A percentile compares a stretch with the other conserved stretches of the same genome.
Conservation (phyloP, 2,888 invertebrate species). For the Malachius bipustulatus region DNA sequence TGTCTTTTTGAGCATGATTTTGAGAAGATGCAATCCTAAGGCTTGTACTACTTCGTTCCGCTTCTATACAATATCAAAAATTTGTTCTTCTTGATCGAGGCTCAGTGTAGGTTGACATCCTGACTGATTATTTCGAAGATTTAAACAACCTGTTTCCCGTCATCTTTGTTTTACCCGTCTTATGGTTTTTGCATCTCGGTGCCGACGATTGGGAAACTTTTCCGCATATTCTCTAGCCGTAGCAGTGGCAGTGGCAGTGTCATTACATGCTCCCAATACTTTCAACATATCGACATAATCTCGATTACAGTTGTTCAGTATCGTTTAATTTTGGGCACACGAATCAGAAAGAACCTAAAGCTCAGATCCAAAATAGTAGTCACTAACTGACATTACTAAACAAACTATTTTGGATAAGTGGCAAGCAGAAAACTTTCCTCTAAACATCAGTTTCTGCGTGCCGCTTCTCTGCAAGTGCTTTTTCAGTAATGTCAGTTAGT, state of each 20-base stretch:
- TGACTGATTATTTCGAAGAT: neutral
- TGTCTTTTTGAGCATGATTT: neutral
- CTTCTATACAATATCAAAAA: neutral
- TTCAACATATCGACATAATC: neutral
- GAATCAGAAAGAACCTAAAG: too few species aligned
- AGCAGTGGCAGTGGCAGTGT: constrained; percentile 1
- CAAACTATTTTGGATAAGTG: too few species aligned
- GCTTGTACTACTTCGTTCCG: neutral
- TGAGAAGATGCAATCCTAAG: constrained; percentile 1
- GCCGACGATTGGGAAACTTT: neutral
- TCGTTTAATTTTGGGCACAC: constrained; percentile 1
- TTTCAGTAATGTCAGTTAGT: too few species aligned
- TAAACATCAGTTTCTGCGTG: too few species aligned
- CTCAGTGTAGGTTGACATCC: too few species aligned
- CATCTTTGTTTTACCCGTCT: constrained; percentile 1
- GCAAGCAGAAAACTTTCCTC: too few species aligned
- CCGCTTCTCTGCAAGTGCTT: too few species aligned
- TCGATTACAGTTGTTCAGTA: neutral
- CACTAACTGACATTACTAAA: too few species aligned
- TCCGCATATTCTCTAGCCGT: constrained; percentile 1
- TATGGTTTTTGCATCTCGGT: constrained; percentile 1
- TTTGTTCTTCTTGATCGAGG: neutral
- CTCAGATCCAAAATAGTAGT: too few species aligned
- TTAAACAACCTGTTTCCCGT: constrained; percentile 2
- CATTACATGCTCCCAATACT: neutral